These are phyloP conservation scores for Gisinianus flammeolus DNA, from an alignment of 2,888 invertebrate species.

Conservation along the genomic window DNA sequence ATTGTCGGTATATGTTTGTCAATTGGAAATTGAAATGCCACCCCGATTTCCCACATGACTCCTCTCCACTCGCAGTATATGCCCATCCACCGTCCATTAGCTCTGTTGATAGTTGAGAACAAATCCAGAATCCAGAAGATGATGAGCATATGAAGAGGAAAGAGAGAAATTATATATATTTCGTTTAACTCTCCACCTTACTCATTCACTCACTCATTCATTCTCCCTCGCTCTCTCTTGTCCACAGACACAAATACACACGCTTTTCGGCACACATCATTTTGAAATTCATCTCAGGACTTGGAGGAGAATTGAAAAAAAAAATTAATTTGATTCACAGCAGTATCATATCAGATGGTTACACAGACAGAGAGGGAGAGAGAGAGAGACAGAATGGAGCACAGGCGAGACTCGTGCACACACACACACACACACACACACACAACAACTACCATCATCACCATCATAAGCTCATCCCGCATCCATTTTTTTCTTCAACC, in stretches of 20 bases:
- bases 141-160: too few species aligned
- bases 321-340: constrained; percentile 53
- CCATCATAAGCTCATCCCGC: constrained; percentile 4
- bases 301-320: constrained; percentile 23
- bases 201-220: constrained; percentile 14
- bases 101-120: too few species aligned
- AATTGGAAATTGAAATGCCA: too few species aligned
- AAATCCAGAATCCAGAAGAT: too few species aligned
- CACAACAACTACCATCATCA: constrained; percentile 19
- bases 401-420: constrained; percentile 31
- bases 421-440: too few species aligned
- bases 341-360: constrained; percentile 43
- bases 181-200: background rate
- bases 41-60: too few species aligned
- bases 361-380: too few species aligned
- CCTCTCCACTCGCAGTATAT: too few species aligned
- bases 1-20: too few species aligned
- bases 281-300: constrained; percentile 50
- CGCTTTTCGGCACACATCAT: constrained; percentile 39
- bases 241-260: constrained; percentile 17
- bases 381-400: constrained; percentile 18
- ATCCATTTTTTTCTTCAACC: background rate
- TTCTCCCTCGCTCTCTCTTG: background rate
- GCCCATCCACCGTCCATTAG: too few species aligned
- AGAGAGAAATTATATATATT: too few species aligned